Percentiles rank a stretch among this genome's conserved stretches.
phyloP scores from a whole-genome alignment of 2,797 vertebrate genomes.

The Valencia hispanica region DNA sequence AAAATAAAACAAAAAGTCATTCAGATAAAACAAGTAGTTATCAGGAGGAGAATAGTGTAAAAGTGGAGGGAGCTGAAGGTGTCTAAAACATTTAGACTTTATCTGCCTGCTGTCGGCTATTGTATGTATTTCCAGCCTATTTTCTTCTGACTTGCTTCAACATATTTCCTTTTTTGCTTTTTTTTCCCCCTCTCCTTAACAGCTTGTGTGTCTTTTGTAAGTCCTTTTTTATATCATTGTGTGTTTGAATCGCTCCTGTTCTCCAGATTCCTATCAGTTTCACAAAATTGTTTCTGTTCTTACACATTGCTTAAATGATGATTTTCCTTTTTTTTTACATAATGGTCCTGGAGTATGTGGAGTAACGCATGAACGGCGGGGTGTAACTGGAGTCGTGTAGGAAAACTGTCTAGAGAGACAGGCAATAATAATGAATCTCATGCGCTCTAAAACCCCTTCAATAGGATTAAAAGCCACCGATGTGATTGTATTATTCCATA shows the following conservation, averaged over 20 bases:
- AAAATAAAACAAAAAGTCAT: constrained; percentile 43
- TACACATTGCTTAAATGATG: constrained; percentile 48
- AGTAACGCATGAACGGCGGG: constrained; percentile 28
- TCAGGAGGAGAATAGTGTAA: constrained; percentile 35
- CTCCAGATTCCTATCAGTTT: constrained; percentile 57
- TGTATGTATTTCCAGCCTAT: constrained; percentile 64
- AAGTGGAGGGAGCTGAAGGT: constrained; percentile 66
- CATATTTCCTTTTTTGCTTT: constrained; percentile 53
- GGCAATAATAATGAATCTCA: constrained; percentile 67
- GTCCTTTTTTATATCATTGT: constrained; percentile 65
- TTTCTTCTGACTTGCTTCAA: constrained; percentile 55
- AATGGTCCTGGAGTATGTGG: constrained; percentile 3
- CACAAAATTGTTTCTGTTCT: constrained; percentile 52
- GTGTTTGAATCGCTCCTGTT: constrained; percentile 36
- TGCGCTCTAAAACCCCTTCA: constrained; percentile 69
- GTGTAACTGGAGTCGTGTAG: constrained; percentile 46
- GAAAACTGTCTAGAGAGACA: constrained; percentile 54
- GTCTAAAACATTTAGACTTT: constrained; percentile 63
- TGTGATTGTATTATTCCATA: constrained; percentile 78
- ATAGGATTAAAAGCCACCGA: constrained; percentile 71
- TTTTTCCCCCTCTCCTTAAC: constrained; percentile 19
- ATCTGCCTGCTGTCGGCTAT: constrained; percentile 57
- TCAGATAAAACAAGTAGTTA: constrained; percentile 49
- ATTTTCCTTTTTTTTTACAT: constrained; percentile 28
- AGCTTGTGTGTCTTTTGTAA: constrained; percentile 67